Conservation (phyloP, 2,888 invertebrate genomes). For the Sphecodes monilicornis region DNA sequence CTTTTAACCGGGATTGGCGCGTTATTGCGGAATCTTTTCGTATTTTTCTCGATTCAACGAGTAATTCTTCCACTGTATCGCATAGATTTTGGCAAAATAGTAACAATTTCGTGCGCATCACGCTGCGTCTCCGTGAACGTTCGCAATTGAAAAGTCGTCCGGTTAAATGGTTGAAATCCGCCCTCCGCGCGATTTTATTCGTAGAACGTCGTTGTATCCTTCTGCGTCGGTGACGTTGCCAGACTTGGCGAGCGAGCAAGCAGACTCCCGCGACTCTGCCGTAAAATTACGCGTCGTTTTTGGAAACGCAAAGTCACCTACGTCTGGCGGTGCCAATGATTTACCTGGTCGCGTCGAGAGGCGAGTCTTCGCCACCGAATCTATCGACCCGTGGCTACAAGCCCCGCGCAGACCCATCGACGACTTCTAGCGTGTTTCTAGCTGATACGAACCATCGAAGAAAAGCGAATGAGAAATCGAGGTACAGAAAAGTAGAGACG, state of each 20-base stretch:
- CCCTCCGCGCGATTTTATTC: constrained; percentile 36
- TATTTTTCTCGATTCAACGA: not conserved
- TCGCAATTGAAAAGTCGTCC: not conserved
- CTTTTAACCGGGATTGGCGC: not conserved
- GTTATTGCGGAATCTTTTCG: not conserved
- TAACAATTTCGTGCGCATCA: not conserved
- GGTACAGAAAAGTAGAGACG: not conserved
- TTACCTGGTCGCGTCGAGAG: not conserved
- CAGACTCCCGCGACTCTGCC: constrained; percentile 5
- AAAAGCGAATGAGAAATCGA: not conserved
- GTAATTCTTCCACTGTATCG: not conserved
- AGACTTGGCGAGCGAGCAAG: constrained; percentile 39
- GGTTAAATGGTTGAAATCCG: not conserved
- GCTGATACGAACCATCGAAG: not conserved
- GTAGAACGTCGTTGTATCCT: constrained; percentile 45
- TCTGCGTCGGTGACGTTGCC: constrained; percentile 39
- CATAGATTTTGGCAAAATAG: not conserved
- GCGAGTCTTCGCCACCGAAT: not conserved
- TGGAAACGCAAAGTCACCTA: constrained; percentile 35
- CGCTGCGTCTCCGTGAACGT: not conserved
- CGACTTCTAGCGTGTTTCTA: constrained; percentile 9
- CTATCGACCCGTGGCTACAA: not conserved
- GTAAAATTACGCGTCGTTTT: constrained; percentile 50
- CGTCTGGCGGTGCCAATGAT: constrained; percentile 11
- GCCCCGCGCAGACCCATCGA: not conserved